These are phyloP conservation scores for Silurus glanis DNA, from an alignment of 2,113 vertebrate species.

Conservation along the genomic window DNA sequence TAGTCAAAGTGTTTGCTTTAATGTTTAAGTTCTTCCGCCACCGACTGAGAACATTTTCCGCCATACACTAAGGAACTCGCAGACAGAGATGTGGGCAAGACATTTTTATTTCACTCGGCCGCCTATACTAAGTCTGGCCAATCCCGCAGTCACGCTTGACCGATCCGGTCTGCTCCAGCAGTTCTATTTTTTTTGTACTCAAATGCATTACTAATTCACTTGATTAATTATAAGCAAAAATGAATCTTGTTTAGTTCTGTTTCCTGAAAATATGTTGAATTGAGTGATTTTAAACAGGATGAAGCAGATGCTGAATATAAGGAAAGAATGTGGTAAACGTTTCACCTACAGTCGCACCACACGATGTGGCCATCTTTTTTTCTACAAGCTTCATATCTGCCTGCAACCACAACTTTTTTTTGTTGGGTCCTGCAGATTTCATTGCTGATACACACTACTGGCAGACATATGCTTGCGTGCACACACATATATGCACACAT, in stretches of 20 bases:
- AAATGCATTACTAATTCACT: neutral
- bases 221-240: neutral
- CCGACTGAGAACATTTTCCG: slow-evolving; percentile 21
- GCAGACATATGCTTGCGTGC: neutral
- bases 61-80: neutral
- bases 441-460: neutral
- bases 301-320: neutral
- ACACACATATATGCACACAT: neutral
- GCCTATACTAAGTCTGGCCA: neutral
- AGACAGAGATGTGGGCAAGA: neutral
- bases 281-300: neutral
- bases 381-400: neutral
- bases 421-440: neutral
- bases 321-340: neutral
- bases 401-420: neutral
- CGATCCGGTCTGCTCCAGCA: neutral
- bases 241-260: neutral
- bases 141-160: neutral
- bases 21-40: neutral
- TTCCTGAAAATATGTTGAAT: neutral
- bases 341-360: neutral
- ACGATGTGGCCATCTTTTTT: neutral
- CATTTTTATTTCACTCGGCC: neutral
- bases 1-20: neutral
- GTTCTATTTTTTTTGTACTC: neutral